Conservation (phyloP, 2,113 vertebrate genomes). For the Phycodurus eques region DNA sequence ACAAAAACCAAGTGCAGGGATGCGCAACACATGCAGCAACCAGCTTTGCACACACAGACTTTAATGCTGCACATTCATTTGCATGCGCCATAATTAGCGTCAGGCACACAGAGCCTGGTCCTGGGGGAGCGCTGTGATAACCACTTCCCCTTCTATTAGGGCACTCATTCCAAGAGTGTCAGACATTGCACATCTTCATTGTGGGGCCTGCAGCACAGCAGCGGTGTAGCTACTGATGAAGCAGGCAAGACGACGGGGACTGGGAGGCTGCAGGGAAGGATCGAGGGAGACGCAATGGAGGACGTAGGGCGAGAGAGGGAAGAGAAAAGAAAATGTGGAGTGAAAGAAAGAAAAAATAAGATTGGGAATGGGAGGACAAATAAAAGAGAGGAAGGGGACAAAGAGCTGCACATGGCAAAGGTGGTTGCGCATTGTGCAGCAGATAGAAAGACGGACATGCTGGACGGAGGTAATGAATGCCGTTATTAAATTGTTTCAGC, state of each 20-base stretch:
- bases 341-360: conserved; percentile 29
- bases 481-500: conserved; percentile 99
- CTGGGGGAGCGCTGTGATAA: conserved; percentile 89
- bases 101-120: conserved; percentile 84
- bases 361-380: conserved; percentile 48
- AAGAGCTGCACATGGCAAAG: conserved; percentile 47
- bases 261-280: conserved; percentile 30
- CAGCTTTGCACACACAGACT: conserved; percentile 53
- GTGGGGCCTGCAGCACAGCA: conserved; percentile 80
- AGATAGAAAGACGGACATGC: conserved; percentile 52
- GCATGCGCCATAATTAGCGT: conserved; percentile 93
- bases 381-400: conserved; percentile 43
- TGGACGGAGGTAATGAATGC: conserved; percentile 98
- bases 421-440: conserved; percentile 60
- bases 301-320: background rate
- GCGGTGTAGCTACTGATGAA: conserved; percentile 78
- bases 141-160: conserved; percentile 88
- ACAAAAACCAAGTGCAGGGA: background rate
- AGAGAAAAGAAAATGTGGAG: conserved; percentile 13
- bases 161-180: conserved; percentile 95
- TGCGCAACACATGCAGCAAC: background rate
- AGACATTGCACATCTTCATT: conserved; percentile 95
- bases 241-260: conserved; percentile 15
- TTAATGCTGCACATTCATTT: conserved; percentile 85
- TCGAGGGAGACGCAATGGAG: conserved; percentile 20